A percentile compares a stretch with the other conserved stretches of the same genome.
Conservation (phyloP, 2,797 vertebrate species). For the Allobates femoralis region DNA sequence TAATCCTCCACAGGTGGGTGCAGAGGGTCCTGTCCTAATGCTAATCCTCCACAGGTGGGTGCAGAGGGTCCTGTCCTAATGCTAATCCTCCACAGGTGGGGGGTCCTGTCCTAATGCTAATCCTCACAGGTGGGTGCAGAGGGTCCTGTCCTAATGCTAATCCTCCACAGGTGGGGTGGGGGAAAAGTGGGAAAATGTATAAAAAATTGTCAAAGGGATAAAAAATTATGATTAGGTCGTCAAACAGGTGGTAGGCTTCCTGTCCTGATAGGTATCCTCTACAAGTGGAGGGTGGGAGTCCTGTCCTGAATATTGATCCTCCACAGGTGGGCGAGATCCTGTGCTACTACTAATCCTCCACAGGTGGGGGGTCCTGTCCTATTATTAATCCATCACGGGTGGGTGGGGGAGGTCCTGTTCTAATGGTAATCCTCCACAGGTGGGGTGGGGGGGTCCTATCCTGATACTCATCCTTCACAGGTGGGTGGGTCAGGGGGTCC, state of each 20-base stretch:
- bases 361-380: background rate
- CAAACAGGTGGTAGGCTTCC: no score
- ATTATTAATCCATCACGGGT: background rate
- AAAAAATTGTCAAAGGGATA: no score
- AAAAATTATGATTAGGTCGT: no score
- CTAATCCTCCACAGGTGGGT: no score
- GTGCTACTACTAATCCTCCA: background rate
- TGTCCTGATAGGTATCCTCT: background rate
- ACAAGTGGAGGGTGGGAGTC: background rate
- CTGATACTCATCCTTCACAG: background rate
- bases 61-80: no score
- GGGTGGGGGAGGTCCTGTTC: no score
- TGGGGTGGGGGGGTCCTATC: no score
- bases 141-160: background rate
- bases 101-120: background rate
- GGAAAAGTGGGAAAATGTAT: no score
- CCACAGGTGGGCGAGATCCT: background rate
- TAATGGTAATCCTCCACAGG: no score
- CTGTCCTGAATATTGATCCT: background rate
- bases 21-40: no score
- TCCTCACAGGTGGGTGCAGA: background rate
- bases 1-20: no score
- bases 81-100: background rate
- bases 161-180: background rate
- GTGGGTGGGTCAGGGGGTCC: no score